Evolutionary conservation across 2,888 invertebrate species (phyloP).

Genomic region (Lissonota sp.): DNA sequence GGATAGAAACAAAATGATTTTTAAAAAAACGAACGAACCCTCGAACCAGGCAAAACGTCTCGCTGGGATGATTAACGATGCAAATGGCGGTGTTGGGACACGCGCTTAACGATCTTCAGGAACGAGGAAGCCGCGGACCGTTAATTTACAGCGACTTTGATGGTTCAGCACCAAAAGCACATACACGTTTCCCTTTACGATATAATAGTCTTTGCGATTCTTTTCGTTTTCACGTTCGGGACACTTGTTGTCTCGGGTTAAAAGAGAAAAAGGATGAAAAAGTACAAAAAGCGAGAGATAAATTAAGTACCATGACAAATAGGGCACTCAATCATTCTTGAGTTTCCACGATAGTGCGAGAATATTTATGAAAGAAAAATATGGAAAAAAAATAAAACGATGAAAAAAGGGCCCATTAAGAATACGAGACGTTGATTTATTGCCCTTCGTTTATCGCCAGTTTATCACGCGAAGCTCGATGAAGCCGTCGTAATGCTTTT

Average conservation of each 20-base stretch:
- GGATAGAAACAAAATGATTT: slow-evolving; percentile 1
- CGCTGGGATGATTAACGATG: slow-evolving; percentile 65
- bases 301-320: slow-evolving; percentile 68
- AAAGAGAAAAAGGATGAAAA: neutral
- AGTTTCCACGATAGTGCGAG: slow-evolving; percentile 33
- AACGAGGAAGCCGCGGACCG: slow-evolving; percentile 80
- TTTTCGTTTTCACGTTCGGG: slow-evolving; percentile 26
- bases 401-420: slow-evolving; percentile 20
- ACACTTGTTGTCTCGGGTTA: slow-evolving; percentile 38
- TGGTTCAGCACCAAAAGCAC: slow-evolving; percentile 73
- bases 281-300: slow-evolving; percentile 11
- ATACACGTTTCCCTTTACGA: slow-evolving; percentile 29
- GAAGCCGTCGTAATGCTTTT: neutral
- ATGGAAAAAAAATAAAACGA: neutral
- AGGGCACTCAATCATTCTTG: slow-evolving; percentile 63
- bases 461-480: slow-evolving; percentile 1
- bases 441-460: slow-evolving; percentile 11
- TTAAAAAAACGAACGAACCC: slow-evolving; percentile 11
- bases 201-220: slow-evolving; percentile 42
- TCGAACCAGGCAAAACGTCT: slow-evolving; percentile 48
- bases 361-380: slow-evolving; percentile 18
- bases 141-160: slow-evolving; percentile 82
- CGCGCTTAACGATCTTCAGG: slow-evolving; percentile 72
- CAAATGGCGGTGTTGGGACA: slow-evolving; percentile 45
- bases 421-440: slow-evolving; percentile 25